Evolutionary conservation across 2,113 vertebrate genomes (phyloP), one percentile per base, ranked within the genome.

Genomic region (Pantherophis guttatus): DNA sequence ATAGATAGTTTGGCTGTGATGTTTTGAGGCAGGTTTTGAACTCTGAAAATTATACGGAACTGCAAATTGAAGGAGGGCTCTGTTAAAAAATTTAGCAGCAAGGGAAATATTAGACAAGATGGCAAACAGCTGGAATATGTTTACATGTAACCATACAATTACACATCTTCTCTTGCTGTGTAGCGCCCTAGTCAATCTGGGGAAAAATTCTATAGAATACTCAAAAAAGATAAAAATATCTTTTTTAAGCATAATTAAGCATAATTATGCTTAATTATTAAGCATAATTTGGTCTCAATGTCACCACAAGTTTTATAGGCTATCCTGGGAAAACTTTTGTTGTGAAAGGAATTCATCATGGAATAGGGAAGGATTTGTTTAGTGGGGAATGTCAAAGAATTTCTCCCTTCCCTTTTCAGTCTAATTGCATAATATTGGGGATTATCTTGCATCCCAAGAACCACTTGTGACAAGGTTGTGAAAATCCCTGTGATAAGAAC

Each of bases 401-500:
- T 19, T 39, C 8, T 81, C 33, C 75, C 33, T 39, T 81, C 17
- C 33, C 33, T 3, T 81, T 39, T 44, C n/a, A 81, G 33, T 9
- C 17, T 21, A 24, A 39, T 58, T 58, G 11, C 53, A 57, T 17
- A 57, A 8, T 52, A 48, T 8, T 23, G 24, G 10, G 9, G 26
- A 1, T 59, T n/a, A 2, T 57, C 55, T 50, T 52, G 57, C 15
- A 86, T 19, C 70, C 55, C 24, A 39, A 65, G 39, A 11, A 29
- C 44, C 13, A 70, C 7, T 33, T 0, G 15, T 85, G n/a, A 5
- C 33, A 39, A 29, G 26, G 26, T 55, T 89, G 0, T 15, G 62
- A 87, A 29, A 3, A 4, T 48, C 19, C 0, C 1, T 24, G 7
- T 8, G 1, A 23, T 0, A 44, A 65, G 59, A 90, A 0, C 0